Conservation (phyloP, 2,113 vertebrate species). For the Corythoichthys intestinalis region DNA sequence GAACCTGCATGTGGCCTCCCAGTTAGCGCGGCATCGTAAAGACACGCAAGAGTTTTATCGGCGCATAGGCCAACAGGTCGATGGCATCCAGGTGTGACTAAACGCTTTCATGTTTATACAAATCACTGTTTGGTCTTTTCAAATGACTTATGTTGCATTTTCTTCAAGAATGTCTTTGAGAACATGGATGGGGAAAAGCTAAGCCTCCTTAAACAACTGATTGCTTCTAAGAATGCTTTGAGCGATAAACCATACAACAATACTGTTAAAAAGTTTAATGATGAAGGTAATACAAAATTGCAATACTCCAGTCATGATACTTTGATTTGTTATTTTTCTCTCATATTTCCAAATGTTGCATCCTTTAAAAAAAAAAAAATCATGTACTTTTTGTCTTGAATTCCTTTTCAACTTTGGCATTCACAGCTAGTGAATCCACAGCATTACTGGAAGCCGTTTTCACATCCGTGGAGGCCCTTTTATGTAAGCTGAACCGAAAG, state of each 20-base stretch:
- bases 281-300: constrained; percentile 43
- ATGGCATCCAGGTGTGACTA: constrained; percentile 72
- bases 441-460: constrained; percentile 63
- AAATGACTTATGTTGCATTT: background rate
- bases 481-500: constrained; percentile 55
- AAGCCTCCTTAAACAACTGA: constrained; percentile 50
- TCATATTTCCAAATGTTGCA: background rate
- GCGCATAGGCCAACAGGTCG: constrained; percentile 74
- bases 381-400: background rate
- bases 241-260: constrained; percentile 32
- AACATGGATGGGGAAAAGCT: constrained; percentile 61
- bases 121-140: background rate
- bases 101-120: background rate
- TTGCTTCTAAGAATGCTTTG: constrained; percentile 34
- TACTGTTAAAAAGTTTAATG: constrained; percentile 21
- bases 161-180: constrained; percentile 74
- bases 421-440: constrained; percentile 47
- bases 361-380: background rate
- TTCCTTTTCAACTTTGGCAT: background rate
- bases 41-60: constrained; percentile 80
- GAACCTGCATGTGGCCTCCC: constrained; percentile 84
- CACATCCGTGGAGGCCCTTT: constrained; percentile 60
- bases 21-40: constrained; percentile 81
- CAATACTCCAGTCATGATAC: background rate
- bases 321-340: background rate